phyloP scores from a whole-genome alignment of 2,797 vertebrate species.

The Euphonia xanthogaster region DNA sequence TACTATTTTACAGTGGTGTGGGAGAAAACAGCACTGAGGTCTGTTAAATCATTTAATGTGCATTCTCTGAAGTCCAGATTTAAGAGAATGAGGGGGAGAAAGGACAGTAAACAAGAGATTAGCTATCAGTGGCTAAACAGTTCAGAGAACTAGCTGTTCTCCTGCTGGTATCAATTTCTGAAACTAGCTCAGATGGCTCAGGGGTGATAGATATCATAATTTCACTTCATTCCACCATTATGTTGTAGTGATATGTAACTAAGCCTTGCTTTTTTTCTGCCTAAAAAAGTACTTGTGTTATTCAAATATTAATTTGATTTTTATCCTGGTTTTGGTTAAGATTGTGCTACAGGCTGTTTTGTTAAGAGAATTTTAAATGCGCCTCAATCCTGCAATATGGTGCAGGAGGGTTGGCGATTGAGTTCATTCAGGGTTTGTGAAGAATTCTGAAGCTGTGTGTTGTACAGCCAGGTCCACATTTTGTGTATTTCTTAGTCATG shows the following conservation, averaged over 20 bases:
- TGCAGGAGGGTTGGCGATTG: neutral
- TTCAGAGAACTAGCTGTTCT: neutral
- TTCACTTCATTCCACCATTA: neutral
- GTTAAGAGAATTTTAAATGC: neutral
- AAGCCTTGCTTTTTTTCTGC: neutral
- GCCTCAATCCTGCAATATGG: neutral
- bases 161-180: neutral
- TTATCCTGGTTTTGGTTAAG: neutral
- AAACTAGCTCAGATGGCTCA: neutral
- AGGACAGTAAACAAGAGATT: neutral
- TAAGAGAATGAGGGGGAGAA: neutral
- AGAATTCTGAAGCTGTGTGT: neutral
- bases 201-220: neutral
- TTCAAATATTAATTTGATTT: neutral
- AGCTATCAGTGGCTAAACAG: neutral
- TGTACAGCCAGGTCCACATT: neutral
- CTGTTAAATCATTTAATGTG: neutral
- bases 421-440: neutral
- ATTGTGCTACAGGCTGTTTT: neutral
- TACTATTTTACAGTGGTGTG: neutral
- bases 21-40: neutral
- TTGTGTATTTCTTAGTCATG: neutral
- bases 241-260: neutral
- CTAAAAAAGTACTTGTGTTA: neutral
- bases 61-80: neutral